Conservation (phyloP, 2,888 invertebrate species). For the Automeris io region DNA sequence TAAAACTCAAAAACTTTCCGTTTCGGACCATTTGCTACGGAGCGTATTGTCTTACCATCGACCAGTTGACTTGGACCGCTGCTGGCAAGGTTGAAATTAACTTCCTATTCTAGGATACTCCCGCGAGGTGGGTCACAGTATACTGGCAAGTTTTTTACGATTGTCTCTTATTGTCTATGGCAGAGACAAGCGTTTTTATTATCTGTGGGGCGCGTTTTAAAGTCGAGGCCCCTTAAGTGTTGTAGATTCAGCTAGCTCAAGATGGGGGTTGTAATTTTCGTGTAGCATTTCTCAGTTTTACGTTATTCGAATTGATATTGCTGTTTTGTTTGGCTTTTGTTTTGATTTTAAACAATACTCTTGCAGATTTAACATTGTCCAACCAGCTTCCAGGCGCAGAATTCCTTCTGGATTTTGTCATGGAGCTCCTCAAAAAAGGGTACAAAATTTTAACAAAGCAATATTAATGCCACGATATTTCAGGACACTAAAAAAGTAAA, state of each 20-base stretch:
- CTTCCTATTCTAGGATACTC: neutral
- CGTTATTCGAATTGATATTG: constrained; percentile 1
- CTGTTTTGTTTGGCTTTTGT: neutral
- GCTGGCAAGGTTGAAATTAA: constrained; percentile 9
- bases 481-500: no score
- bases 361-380: no score
- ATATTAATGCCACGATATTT: no score
- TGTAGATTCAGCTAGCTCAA: constrained; percentile 43
- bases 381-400: no score
- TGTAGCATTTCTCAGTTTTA: constrained; percentile 26
- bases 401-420: no score
- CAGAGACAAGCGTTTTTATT: constrained; percentile 71
- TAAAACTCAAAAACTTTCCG: constrained; percentile 60
- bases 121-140: constrained; percentile 23
- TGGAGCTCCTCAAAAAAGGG: no score
- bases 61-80: constrained; percentile 32
- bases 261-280: constrained; percentile 43
- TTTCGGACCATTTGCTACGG: constrained; percentile 58
- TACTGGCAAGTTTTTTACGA: constrained; percentile 43
- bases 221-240: constrained; percentile 60
- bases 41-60: constrained; percentile 45
- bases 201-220: constrained; percentile 67
- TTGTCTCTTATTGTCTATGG: constrained; percentile 67
- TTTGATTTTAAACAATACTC: no score
- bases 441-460: no score